Conservation (phyloP, 2,797 vertebrate genomes). For the Nannoperca obscura region DNA sequence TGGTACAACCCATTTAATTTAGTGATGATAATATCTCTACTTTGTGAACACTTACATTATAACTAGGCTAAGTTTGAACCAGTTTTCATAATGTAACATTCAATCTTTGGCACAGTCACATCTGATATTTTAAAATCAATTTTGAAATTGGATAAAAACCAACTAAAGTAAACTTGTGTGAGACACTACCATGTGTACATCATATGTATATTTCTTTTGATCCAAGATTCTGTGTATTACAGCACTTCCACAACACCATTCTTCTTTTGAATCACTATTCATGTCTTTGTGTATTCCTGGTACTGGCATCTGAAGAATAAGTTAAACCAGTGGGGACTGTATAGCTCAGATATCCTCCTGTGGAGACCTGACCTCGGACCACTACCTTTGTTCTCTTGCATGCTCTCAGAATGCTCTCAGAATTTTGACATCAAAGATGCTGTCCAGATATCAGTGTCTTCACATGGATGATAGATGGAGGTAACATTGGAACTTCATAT, state of each 20-base stretch:
- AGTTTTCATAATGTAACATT: neutral
- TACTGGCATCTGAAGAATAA: constrained; percentile 66
- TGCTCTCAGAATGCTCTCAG: constrained; percentile 68
- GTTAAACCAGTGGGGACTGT: constrained; percentile 53
- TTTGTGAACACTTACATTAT: neutral
- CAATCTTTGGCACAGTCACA: neutral
- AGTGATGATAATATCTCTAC: neutral
- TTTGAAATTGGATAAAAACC: neutral
- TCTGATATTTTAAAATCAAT: neutral
- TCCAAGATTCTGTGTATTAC: constrained; percentile 24
- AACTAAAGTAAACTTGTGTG: too few species aligned
- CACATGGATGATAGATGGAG: constrained; percentile 47
- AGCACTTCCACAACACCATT: constrained; percentile 33
- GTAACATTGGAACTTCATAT: constrained; percentile 36
- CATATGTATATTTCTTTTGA: constrained; percentile 58
- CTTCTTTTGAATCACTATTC: constrained; percentile 50
- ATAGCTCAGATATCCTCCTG: constrained; percentile 54
- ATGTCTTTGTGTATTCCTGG: constrained; percentile 50
- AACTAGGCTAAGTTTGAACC: neutral
- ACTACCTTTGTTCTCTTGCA: constrained; percentile 55
- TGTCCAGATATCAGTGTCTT: constrained; percentile 54
- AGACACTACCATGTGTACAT: constrained; percentile 42
- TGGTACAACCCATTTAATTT: neutral
- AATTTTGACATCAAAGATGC: constrained; percentile 59
- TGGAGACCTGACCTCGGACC: constrained; percentile 56